A percentile compares a stretch with the other conserved stretches of the same genome.
Evolutionary conservation across 2,797 vertebrate genomes (phyloP).

Genomic region (Eleutherodactylus coqui): DNA sequence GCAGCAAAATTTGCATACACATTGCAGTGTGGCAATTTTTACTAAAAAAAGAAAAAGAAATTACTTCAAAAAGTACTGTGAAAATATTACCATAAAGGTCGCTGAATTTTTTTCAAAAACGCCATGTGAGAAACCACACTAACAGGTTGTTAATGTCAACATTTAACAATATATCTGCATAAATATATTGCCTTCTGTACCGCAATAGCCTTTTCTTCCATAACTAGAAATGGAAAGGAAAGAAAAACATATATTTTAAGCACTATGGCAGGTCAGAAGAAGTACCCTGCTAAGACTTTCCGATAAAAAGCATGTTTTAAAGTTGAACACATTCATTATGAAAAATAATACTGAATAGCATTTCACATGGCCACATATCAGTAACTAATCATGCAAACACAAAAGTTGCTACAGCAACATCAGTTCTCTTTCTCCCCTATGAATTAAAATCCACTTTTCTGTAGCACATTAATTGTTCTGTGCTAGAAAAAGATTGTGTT

Average conservation of each 20-base stretch:
- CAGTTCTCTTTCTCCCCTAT: constrained; percentile 19
- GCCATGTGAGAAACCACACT: too few species aligned
- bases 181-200: background rate
- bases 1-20: too few species aligned
- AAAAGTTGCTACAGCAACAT: constrained; percentile 34
- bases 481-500: constrained; percentile 47
- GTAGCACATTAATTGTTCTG: constrained; percentile 49
- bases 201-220: background rate
- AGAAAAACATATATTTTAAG: background rate
- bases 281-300: background rate
- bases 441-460: constrained; percentile 28
- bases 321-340: constrained; percentile 38
- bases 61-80: too few species aligned
- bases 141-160: too few species aligned
- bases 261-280: background rate
- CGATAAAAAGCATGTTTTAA: constrained; percentile 23
- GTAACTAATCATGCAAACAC: constrained; percentile 36
- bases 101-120: too few species aligned
- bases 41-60: too few species aligned
- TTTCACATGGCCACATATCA: constrained; percentile 43
- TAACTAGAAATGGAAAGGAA: background rate
- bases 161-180: too few species aligned
- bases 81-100: too few species aligned
- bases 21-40: too few species aligned
- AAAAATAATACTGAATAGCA: constrained; percentile 34